A percentile compares a stretch with the other conserved stretches of the same genome.
phyloP scores from a whole-genome alignment of 1,140 invertebrate genomes.

The Trachymyrmex cornetzi region DNA sequence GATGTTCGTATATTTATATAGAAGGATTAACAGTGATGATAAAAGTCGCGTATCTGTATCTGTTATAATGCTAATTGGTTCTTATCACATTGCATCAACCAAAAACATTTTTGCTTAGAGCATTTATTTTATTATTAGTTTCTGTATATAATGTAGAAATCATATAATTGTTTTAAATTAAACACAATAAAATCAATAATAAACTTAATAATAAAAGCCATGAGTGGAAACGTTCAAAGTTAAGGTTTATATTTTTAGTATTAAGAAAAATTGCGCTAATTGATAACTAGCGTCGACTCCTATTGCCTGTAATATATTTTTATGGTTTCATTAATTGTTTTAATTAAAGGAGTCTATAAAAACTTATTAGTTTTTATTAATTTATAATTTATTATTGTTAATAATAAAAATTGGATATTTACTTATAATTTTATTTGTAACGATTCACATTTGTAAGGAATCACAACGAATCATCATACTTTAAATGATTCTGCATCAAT shows the following conservation, averaged over 20 bases:
- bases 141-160: background rate
- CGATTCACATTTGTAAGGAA: background rate
- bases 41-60: constrained; percentile 13
- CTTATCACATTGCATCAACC: background rate
- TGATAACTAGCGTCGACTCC: no score
- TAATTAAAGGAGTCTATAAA: no score
- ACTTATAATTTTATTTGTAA: background rate
- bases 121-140: background rate
- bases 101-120: constrained; percentile 12
- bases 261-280: no score
- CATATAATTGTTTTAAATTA: background rate
- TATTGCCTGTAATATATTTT: no score
- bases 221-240: no score
- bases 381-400: no score
- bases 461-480: background rate
- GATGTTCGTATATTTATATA: constrained; percentile 42
- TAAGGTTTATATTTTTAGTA: no score
- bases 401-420: background rate
- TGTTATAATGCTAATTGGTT: background rate
- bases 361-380: no score
- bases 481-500: constrained; percentile 10
- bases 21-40: constrained; percentile 21
- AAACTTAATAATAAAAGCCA: background rate
- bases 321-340: no score
- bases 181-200: background rate